phyloP scores from a whole-genome alignment of 37 sponge, comb jelly and placozoan species.

The Oscarella lobularis region DNA sequence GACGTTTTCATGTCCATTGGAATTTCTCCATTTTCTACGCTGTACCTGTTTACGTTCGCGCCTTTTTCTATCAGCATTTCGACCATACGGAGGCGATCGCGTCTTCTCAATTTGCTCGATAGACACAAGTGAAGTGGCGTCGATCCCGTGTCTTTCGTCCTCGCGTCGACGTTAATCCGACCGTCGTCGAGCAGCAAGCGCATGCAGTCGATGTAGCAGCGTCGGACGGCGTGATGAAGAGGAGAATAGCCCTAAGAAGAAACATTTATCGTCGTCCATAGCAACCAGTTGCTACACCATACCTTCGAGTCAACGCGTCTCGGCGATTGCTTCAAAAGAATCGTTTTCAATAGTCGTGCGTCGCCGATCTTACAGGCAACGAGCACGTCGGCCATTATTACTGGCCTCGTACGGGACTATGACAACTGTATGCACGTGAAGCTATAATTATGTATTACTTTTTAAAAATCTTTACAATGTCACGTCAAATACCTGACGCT shows the following conservation, averaged over 20 bases:
- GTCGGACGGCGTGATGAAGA: neutral
- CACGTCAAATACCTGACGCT: too few relatives aligned
- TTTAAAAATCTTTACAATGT: too few relatives aligned
- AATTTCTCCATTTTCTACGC: neutral
- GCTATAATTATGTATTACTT: too few relatives aligned
- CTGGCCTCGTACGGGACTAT: too few relatives aligned
- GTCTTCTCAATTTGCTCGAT: neutral
- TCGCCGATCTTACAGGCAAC: neutral
- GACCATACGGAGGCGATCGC: neutral
- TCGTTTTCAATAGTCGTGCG: neutral
- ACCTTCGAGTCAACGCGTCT: neutral
- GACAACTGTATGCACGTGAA: too few relatives aligned
- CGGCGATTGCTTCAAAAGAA: neutral
- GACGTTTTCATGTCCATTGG: too few relatives aligned
- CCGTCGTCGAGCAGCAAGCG: neutral
- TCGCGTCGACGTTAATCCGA: neutral
- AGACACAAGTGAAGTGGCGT: neutral
- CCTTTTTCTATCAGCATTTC: neutral
- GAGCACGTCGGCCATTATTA: neutral
- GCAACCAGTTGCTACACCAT: neutral
- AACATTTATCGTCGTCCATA: neutral
- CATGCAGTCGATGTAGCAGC: neutral
- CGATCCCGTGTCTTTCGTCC: slow-evolving; percentile 4
- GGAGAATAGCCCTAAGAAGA: neutral
- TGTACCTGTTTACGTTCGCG: neutral